Evolutionary conservation across 1,140 invertebrate genomes (phyloP).

Genomic region (Drosophila teissieri): DNA sequence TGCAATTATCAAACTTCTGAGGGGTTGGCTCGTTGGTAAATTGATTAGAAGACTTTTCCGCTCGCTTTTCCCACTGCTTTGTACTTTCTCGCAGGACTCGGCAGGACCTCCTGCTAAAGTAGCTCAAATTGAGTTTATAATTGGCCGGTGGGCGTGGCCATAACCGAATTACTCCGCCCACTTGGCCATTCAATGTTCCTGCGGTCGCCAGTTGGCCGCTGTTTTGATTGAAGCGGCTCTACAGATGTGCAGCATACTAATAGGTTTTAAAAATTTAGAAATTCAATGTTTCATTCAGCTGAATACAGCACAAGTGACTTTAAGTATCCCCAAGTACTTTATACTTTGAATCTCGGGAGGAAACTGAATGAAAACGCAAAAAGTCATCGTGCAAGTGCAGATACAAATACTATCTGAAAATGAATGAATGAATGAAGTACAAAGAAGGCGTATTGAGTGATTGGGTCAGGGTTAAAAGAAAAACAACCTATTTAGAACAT

Average conservation of each 20-base stretch:
- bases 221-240: constrained; percentile 44
- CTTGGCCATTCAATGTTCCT: constrained; percentile 28
- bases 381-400: background rate
- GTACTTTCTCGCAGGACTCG: background rate
- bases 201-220: constrained; percentile 38
- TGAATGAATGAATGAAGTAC: background rate
- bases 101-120: constrained; percentile 17
- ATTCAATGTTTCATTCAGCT: too few relatives aligned
- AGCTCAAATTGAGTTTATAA: constrained; percentile 69
- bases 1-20: constrained; percentile 54
- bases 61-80: background rate
- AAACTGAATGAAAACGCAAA: constrained; percentile 1
- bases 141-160: constrained; percentile 49
- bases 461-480: background rate
- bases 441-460: too few relatives aligned
- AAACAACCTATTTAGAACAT: too few relatives aligned
- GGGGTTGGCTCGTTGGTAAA: constrained; percentile 54
- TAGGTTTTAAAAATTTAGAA: too few relatives aligned
- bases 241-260: constrained; percentile 28
- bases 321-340: too few relatives aligned
- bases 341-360: too few relatives aligned
- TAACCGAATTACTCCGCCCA: constrained; percentile 36
- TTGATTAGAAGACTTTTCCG: constrained; percentile 69
- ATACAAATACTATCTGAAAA: background rate
- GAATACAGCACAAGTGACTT: too few relatives aligned